These are phyloP conservation scores for Helarctos malayanus DNA, from an alignment of 2,797 vertebrate species.

Conservation along the genomic window DNA sequence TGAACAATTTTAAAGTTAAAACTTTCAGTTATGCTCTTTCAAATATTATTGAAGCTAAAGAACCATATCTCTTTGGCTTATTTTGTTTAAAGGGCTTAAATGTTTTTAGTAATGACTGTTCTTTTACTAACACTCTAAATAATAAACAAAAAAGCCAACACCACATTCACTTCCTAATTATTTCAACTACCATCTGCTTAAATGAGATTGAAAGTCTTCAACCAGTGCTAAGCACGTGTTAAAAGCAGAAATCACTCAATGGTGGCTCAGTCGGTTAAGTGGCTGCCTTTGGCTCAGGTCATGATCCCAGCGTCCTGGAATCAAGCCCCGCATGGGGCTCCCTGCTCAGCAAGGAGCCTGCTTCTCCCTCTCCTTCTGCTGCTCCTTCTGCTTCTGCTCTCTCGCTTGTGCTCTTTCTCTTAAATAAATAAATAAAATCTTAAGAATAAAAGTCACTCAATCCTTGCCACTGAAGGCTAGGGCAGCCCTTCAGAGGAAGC, in stretches of 20 bases:
- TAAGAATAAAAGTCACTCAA: not conserved
- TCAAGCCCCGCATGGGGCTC: no score
- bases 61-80: constrained; percentile 37
- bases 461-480: no score
- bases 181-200: constrained; percentile 45
- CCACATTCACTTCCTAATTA: constrained; percentile 46
- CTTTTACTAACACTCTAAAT: constrained; percentile 56
- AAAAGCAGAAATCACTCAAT: not conserved
- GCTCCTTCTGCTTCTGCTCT: no score
- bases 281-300: no score
- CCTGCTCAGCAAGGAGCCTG: no score
- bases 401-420: no score
- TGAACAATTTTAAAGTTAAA: constrained; percentile 32
- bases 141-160: constrained; percentile 28
- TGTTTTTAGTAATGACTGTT: constrained; percentile 49
- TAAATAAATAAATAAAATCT: no score
- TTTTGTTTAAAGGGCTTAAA: constrained; percentile 54
- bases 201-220: not conserved
- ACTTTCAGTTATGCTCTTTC: constrained; percentile 36
- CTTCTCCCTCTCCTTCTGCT: no score
- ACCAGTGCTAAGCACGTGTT: not conserved
- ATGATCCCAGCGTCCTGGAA: no score
- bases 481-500: not conserved
- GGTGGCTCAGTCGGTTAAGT: no score
- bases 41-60: constrained; percentile 42